Base-by-base conservation (phyloP, 2,113 vertebrate species). In the Heloderma charlesbogerti region DNA sequence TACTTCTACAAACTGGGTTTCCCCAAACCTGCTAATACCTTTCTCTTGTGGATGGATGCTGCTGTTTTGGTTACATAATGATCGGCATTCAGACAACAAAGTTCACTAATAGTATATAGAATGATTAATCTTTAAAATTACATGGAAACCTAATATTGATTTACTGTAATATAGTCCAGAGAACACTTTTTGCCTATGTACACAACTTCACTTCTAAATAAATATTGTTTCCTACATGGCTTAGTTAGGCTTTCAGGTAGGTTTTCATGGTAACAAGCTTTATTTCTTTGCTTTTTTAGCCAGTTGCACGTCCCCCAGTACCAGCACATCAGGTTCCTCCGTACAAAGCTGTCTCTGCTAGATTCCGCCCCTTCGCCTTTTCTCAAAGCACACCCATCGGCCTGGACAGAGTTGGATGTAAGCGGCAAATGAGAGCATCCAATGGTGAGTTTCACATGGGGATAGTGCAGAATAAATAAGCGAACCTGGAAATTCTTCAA, bases 361-460 rank as follows among this genome's bases (percentile, higher is more conserved):
- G 99, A 66, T 97, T 98, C 90, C 98, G 98, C 4, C 99, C 99
- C 0, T 97, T 98, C 86, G 92, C 97, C 79, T 97, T 99, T 75
- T 99, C 99, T 82, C 99, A 99, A 94, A 99, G 99, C 96, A 99
- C 98, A 75, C 99, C 99, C 60, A 99, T 99, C 0, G 99, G 98
- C 40, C 97, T 99, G 95, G 99, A 99, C 95, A 97, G 98, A 0
- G 97, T 99, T 77, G 99, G 99, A 40, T 97, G 98, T 20, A 97
- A 97, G 87, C 97, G 86, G 90, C 97, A 97, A 92, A 97, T 98
- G 94, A 97, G 98, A 97, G 95, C 98, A 27, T 98, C 99, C 90
- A 98, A 98, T 0, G 96, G 99, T 99, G 96, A 99, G 98, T 98
- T 51, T 63, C 5, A 51, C 48, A 60, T 12, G 66, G 18, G 16